Evolutionary conservation across 1,140 invertebrate genomes (phyloP).

Genomic region (Listronotus bonariensis): DNA sequence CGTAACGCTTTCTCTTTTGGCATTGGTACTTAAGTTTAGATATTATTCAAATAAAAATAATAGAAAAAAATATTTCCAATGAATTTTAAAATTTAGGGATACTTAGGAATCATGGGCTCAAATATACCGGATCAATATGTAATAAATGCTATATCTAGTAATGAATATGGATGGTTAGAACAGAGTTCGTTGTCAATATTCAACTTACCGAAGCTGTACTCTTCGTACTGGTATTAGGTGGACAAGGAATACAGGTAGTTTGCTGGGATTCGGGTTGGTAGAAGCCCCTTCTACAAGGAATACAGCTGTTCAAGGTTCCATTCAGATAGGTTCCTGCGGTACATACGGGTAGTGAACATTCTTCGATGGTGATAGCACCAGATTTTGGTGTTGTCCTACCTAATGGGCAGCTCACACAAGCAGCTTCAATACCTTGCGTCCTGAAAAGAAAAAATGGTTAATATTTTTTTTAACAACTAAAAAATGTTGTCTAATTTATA

Average conservation of each 20-base stretch:
- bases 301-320: slow-evolving; percentile 81
- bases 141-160: too few relatives aligned
- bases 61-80: too few relatives aligned
- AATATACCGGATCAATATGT: too few relatives aligned
- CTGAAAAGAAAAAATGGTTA: slow-evolving; percentile 59
- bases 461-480: too few relatives aligned
- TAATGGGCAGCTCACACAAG: slow-evolving; percentile 85
- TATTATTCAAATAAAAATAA: too few relatives aligned
- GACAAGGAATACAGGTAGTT: slow-evolving; percentile 84
- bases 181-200: slow-evolving; percentile 11
- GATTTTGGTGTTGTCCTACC: slow-evolving; percentile 85
- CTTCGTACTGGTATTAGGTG: slow-evolving; percentile 90
- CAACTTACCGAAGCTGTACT: slow-evolving; percentile 75
- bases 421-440: slow-evolving; percentile 82
- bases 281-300: slow-evolving; percentile 87
- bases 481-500: neutral
- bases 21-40: too few relatives aligned
- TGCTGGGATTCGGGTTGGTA: slow-evolving; percentile 93
- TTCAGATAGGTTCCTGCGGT: slow-evolving; percentile 85
- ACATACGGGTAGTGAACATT: slow-evolving; percentile 90
- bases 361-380: slow-evolving; percentile 81
- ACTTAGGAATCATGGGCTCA: too few relatives aligned
- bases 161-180: too few relatives aligned
- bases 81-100: too few relatives aligned
- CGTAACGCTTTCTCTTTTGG: too few relatives aligned